Evolutionary conservation across 2,113 vertebrate genomes (phyloP), one percentile per base, ranked within the genome.

Genomic region (Cyprinodon variegatus): DNA sequence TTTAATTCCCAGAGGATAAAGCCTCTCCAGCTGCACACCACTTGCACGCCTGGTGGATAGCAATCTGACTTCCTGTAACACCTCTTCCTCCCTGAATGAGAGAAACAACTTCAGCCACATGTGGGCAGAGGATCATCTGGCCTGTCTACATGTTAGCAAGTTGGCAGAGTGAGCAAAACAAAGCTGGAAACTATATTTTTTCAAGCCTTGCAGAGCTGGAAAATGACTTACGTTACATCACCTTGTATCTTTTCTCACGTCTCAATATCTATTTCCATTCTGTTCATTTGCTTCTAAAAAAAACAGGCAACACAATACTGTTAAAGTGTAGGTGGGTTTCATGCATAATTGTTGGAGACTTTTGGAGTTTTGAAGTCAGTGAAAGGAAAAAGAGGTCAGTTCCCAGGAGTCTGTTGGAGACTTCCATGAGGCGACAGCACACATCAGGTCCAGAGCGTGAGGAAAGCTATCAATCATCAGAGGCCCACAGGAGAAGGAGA

Each of bases 381-480:
- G 70, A 85, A 82, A 78, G 62, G 78, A 83, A 86, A 82, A 87
- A 75, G 75, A 65, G 91, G 76, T 50, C 76, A 70, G 88, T 81
- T 93, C 90, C 86, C 88, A 84, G n/a, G 45, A 88, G 85, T 74
- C 68, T 20, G 15, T 74, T 53, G 66, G 79, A 90, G 87, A 89
- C 86, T 86, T 85, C 75, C 22, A 53, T 14, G 82, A 86, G 88
- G 85, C 86, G 74, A 53, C 71, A 70, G 81, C 87, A 82, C 87
- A 89, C 57, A 83, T 83, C 89, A 87, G 83, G 81, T 83, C 76
- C 22, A 59, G 46, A 65, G 76, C 86, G 86, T 86, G 87, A 86
- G 76, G 90, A 92, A 89, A 91, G 88, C 88, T 83, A 93, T 94
- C 86, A 77, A 92, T 92, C 90, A 91, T 60, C 68, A 73, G 67